Evolutionary conservation across 1,140 invertebrate species (phyloP), one percentile per base, ranked within the genome.

Genomic region (Aphidius gifuensis): DNA sequence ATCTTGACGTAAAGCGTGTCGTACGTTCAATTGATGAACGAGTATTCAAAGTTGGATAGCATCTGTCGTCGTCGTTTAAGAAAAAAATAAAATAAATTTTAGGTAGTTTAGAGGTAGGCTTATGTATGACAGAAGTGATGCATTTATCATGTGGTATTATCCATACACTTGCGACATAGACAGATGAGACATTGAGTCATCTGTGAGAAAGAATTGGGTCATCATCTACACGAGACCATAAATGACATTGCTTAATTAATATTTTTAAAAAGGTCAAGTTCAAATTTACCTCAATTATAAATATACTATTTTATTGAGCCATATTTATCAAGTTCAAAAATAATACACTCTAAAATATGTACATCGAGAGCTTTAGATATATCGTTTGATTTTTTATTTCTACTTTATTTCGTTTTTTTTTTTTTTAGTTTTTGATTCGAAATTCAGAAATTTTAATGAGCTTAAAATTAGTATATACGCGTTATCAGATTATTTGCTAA

Each of bases 81-180:
- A 42, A 32, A 23, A 50, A 45, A 5, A 38, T 6, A 21, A 54
- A 5, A 32, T 32, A 32, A 32, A 32, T 2, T 32, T 32, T 32
- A 32, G 23, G 23, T 32, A 32, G 23, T 32, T 32, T 32, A 32
- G 23, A 32, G 1, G 23, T 32, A 32, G 23, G 23, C 23, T 32
- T 32, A 32, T 32, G 11, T 39, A 60, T 38, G 47, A 43, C 45
- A 48, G 51, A 51, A 51, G 39, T 23, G 48, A 61, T 47, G 49
- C 61, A 68, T 68, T 68, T 68, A 65, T 68, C 66, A 65, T 54
- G 32, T 44, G 63, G 58, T 43, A 67, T 67, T 65, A 67, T 9
- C 49, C 43, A 63, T 60, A 67, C 53, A 11, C 42, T 63, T 61
- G 59, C 38, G 51, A 62, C 40, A 62, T 51, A 62, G 48, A 62